phyloP scores from a whole-genome alignment of 2,888 invertebrate genomes.

The Oligia latruncula region DNA sequence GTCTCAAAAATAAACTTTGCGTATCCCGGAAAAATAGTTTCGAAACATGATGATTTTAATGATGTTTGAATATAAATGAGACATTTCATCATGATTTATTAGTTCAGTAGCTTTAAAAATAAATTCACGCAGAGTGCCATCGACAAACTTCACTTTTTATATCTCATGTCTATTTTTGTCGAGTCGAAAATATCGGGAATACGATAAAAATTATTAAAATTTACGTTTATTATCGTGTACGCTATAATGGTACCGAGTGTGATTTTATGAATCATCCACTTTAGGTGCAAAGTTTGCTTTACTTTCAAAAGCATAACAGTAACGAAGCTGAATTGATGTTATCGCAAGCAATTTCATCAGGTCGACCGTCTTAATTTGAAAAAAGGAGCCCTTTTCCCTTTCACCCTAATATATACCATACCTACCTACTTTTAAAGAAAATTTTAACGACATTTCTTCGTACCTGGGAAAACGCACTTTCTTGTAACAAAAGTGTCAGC shows the following conservation, averaged over 20 bases:
- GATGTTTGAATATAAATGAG: conserved; percentile 42
- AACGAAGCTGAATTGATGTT: conserved; percentile 26
- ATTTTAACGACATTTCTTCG: conserved; percentile 39
- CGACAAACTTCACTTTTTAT: conserved; percentile 42
- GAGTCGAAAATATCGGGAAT: conserved; percentile 42
- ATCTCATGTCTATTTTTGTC: conserved; percentile 36
- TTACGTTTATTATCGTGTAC: conserved; percentile 45
- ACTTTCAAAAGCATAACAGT: background rate
- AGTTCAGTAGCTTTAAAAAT: conserved; percentile 40
- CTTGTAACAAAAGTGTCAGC: conserved; percentile 54
- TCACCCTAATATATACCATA: background rate
- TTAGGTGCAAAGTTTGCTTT: conserved; percentile 24
- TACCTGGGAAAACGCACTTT: conserved; percentile 38
- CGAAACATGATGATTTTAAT: conserved; percentile 16
- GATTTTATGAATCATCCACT: conserved; percentile 43
- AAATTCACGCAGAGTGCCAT: conserved; percentile 28
- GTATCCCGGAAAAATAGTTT: conserved; percentile 12
- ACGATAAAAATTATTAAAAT: conserved; percentile 45
- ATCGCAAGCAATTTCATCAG: conserved; percentile 33
- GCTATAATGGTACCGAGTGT: conserved; percentile 10
- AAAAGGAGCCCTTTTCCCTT: conserved; percentile 13
- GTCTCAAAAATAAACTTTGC: conserved; percentile 14
- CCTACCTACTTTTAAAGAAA: conserved; percentile 16
- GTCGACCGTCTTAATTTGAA: background rate
- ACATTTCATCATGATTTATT: conserved; percentile 36